A percentile compares a stretch with the other conserved stretches of the same genome.
phyloP scores from a whole-genome alignment of 2,888 invertebrate species.

The Andrena haemorrhoa region DNA sequence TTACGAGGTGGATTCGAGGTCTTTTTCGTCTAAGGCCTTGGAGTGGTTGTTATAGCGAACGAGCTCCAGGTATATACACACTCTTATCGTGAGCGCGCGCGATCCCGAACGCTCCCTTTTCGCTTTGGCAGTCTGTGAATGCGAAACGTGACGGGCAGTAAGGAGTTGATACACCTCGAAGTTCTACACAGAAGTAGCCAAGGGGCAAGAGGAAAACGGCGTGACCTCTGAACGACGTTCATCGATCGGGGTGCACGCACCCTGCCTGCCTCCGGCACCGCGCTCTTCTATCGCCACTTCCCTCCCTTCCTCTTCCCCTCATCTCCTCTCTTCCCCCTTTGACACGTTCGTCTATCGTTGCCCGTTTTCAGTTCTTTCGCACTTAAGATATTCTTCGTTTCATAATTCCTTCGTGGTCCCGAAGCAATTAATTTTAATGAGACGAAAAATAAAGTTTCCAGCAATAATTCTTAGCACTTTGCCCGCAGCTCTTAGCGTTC shows the following conservation, averaged over 20 bases:
- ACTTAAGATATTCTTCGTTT: background rate
- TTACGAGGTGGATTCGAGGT: conserved; percentile 56
- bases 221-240: conserved; percentile 73
- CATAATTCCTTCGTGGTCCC: too few relatives aligned
- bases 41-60: conserved; percentile 71
- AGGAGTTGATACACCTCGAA: conserved; percentile 58
- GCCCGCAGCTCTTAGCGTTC: background rate
- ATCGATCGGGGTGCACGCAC: conserved; percentile 77
- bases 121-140: conserved; percentile 64
- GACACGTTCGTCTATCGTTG: conserved; percentile 10
- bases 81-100: conserved; percentile 14
- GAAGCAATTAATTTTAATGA: conserved; percentile 1
- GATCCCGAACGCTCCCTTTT: conserved; percentile 45
- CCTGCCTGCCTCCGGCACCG: conserved; percentile 67
- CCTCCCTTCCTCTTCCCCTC: conserved; percentile 2
- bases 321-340: background rate
- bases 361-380: background rate
- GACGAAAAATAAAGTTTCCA: background rate
- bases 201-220: conserved; percentile 43
- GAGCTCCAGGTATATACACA: conserved; percentile 37
- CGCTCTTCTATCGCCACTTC: conserved; percentile 29
- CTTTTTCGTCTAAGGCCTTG: conserved; percentile 77
- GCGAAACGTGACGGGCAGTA: conserved; percentile 51
- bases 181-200: conserved; percentile 45
- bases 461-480: background rate